phyloP scores from a whole-genome alignment of 2,797 vertebrate species.

The Harpagifer antarcticus region DNA sequence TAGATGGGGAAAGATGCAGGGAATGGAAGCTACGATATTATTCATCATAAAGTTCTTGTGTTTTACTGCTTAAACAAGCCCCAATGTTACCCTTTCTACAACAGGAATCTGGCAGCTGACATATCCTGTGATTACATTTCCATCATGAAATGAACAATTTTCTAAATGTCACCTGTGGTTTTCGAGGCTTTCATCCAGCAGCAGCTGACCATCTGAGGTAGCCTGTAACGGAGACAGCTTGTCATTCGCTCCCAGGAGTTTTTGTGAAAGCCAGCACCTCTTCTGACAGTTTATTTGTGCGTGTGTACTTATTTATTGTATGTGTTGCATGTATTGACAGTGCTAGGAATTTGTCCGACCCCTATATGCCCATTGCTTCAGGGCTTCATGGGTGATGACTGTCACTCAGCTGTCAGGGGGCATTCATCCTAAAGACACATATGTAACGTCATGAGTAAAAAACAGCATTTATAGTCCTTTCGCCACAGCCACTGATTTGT shows the following conservation, averaged over 20 bases:
- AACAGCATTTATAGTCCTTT: conserved; percentile 33
- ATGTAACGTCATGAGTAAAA: conserved; percentile 37
- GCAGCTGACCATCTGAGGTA: conserved; percentile 51
- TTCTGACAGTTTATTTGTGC: conserved; percentile 32
- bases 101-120: conserved; percentile 40
- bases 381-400: conserved; percentile 58
- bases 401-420: conserved; percentile 77
- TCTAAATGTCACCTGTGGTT: conserved; percentile 67
- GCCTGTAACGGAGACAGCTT: conserved; percentile 41
- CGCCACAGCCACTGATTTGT: conserved; percentile 13
- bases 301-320: neutral
- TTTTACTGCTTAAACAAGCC: conserved; percentile 17
- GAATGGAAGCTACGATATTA: conserved; percentile 22
- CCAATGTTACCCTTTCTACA: conserved; percentile 26
- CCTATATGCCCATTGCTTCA: conserved; percentile 45
- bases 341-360: conserved; percentile 40
- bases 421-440: conserved; percentile 57
- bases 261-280: conserved; percentile 34
- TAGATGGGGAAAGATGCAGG: conserved; percentile 1
- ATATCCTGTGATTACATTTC: conserved; percentile 52
- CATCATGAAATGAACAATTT: conserved; percentile 49
- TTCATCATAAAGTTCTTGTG: conserved; percentile 24
- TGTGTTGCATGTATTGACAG: conserved; percentile 24
- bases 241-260: conserved; percentile 38
- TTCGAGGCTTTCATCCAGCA: conserved; percentile 56